These are phyloP conservation scores for Gallinago solitaria DNA, from an alignment of 2,797 vertebrate genomes.

Conservation along the genomic window DNA sequence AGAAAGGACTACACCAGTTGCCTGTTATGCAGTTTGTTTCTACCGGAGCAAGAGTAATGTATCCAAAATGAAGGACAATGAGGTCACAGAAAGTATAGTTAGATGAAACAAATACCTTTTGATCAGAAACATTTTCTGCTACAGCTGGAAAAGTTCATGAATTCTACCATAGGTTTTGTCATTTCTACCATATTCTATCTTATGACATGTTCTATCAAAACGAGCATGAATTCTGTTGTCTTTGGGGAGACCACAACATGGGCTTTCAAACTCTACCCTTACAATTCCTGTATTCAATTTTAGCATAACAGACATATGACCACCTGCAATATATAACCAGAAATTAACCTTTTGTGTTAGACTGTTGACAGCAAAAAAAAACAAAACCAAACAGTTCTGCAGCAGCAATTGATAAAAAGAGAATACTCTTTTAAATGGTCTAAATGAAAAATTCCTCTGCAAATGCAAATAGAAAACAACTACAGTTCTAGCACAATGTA, in stretches of 20 bases:
- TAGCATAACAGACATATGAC: background rate
- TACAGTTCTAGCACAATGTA: background rate
- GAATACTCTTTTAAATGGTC: background rate
- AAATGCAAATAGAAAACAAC: conserved; percentile 15
- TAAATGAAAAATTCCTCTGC: conserved; percentile 31
- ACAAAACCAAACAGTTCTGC: background rate
- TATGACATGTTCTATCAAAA: background rate
- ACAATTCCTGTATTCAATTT: background rate
- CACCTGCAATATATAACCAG: background rate
- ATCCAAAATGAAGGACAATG: background rate
- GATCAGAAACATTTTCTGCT: background rate
- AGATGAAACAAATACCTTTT: background rate
- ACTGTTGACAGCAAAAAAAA: background rate
- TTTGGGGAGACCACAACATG: background rate
- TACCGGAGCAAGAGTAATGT: background rate
- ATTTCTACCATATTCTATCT: background rate
- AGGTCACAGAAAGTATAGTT: background rate
- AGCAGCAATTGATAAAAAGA: background rate
- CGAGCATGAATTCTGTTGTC: background rate
- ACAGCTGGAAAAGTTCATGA: background rate
- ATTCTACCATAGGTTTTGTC: background rate
- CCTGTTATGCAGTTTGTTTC: background rate
- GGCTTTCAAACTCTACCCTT: background rate
- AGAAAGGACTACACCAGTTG: background rate
- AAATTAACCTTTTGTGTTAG: background rate